Base-by-base conservation (phyloP, 1,140 invertebrate species). In the Cyclargus thomasi region DNA sequence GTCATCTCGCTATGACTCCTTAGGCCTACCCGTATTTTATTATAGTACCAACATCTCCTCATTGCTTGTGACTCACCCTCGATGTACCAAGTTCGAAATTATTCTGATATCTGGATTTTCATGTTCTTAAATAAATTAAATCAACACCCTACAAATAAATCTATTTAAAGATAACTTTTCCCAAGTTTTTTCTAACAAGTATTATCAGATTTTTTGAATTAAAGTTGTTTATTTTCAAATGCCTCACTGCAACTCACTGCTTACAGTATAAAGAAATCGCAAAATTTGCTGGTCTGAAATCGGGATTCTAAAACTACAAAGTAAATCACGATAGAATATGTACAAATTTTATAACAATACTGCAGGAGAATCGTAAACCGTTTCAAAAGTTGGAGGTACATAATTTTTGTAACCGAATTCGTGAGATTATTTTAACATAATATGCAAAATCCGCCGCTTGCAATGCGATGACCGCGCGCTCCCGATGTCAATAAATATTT, bases 1-100 rank as follows among this genome's bases (percentile, higher is more conserved):
- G 66, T 80, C 73, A 78, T 65, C 22, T 53, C 53, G 57, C 39
- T 47, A 47, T 47, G 39, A 47, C 39, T 11, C 39, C 39, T 11
- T 47, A 47, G 39, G 39, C 39, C 14, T 47, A 47, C 39, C 14
- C 39, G 39, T 16, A 47, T 47, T 64, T 17, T 21, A 16, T 8
- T 22, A 23, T 53, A 23, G 14, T 22, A 23, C 14, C 20, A 53
- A 20, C 39, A 47, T 47, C 39, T 47, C 11, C 3, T 47, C 14
- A 47, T 47, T 47, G 39, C 39, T 47, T 47, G 7, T 47, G 39
- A 47, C 39, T 47, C 39, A 47, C 14, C 39, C 39, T 14, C 8
- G 39, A 16, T 8, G 14, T 11, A 1, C 39, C 39, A 47, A 47
- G 14, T 47, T 1, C 39, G 10, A 47, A 8, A 47, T 47, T n/a